Base-by-base conservation (phyloP, 1,140 invertebrate genomes). In the Trachelipus rathkii region DNA sequence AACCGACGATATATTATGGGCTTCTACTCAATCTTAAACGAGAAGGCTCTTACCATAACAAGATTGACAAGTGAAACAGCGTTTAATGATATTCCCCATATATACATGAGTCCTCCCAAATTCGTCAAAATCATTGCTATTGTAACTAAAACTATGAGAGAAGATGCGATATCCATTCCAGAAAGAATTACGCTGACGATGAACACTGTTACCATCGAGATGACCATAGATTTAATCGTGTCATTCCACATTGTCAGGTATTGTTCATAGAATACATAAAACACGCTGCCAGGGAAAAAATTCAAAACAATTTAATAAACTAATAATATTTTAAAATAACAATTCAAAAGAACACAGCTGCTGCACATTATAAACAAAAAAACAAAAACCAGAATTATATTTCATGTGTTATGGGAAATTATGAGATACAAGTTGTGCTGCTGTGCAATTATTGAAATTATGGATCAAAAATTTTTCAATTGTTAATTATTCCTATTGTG, bases 181-280 rank as follows among this genome's bases (percentile, higher is more conserved):
- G 92, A 91, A 0, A 96, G 85, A 11, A 97, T 24, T 69, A 95
- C 89, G 0, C 93, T 92, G 0, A 95, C 91, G 0, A 91, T 73
- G 79, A 95, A 92, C 19, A 97, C 91, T 24, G 91, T 90, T 7
- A 87, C 79, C 11, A 95, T 82, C 46, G 94, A 95, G 73, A 91
- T 88, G 0, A 86, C 86, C 15, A 98, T 83, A 71, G 92, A 93
- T 19, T 84, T 82, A 15, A 93, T 79, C 0, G 92, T 89, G 82
- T 96, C 92, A 5, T 83, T 72, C 89, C 93, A 94, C 78, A 97
- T 94, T 0, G 90, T 92, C 69, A 96, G 85, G 84, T 97, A 98
- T 85, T 97, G 96, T 83, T 98, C 95, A 81, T 95, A 98, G 84
- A 89, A 98, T 0, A 97, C 93, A 83, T 97, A 97, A 85, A 95